Conservation (phyloP, 2,113 vertebrate species). For the Odontesthes bonariensis region DNA sequence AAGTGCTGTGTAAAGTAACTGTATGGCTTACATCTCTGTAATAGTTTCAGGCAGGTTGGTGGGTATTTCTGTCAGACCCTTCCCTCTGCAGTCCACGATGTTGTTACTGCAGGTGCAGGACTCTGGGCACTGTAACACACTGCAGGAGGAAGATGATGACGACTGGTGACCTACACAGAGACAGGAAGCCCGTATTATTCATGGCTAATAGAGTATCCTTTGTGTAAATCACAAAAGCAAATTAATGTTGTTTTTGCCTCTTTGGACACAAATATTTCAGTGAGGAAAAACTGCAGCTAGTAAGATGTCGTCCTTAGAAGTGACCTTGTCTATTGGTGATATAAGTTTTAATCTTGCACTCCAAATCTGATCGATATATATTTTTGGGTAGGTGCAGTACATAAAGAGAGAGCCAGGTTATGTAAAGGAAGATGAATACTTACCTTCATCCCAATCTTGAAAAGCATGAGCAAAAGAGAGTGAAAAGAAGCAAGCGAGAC, state of each 20-base stretch:
- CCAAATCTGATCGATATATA: neutral
- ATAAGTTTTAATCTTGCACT: neutral
- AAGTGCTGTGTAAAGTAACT: slow-evolving; percentile 2
- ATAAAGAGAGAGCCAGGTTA: slow-evolving; percentile 13
- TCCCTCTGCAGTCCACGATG: slow-evolving; percentile 97
- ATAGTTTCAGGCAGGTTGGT: slow-evolving; percentile 98
- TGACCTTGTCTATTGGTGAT: slow-evolving; percentile 18
- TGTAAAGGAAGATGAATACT: slow-evolving; percentile 79
- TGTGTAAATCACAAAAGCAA: slow-evolving; percentile 11
- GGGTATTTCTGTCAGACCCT: slow-evolving; percentile 94
- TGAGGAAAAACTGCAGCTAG: neutral
- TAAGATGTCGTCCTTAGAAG: neutral
- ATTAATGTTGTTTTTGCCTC: neutral
- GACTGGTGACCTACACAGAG: slow-evolving; percentile 89
- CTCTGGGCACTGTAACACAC: slow-evolving; percentile 94
- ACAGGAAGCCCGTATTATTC: slow-evolving; percentile 49
- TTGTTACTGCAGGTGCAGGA: slow-evolving; percentile 98
- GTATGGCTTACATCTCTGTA: slow-evolving; percentile 92
- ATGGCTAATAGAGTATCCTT: slow-evolving; percentile 17
- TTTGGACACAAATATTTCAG: slow-evolving; percentile 1
- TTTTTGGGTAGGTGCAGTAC: neutral
- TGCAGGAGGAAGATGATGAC: slow-evolving; percentile 90
- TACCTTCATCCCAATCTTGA: slow-evolving; percentile 94
- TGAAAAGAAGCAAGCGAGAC: slow-evolving; percentile 72
- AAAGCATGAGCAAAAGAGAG: slow-evolving; percentile 81